These are phyloP conservation scores for Elaphurus davidianus DNA, from an alignment of 2,113 vertebrate species.

Conservation along the genomic window DNA sequence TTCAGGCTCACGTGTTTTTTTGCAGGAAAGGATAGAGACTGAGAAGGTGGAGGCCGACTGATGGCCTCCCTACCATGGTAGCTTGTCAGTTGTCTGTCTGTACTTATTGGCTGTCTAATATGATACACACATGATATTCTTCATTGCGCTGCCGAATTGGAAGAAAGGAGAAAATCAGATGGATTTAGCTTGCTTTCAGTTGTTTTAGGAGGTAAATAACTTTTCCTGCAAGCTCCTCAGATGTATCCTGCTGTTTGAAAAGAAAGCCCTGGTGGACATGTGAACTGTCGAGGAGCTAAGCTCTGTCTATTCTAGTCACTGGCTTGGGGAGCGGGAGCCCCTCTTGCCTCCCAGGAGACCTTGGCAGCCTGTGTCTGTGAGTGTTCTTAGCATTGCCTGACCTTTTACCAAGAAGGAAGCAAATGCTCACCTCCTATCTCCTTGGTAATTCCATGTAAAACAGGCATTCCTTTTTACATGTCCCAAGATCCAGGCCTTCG, in stretches of 20 bases:
- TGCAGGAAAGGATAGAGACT: not conserved
- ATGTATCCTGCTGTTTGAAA: not conserved
- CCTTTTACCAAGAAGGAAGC: not conserved
- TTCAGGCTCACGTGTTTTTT: not conserved
- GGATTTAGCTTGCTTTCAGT: not conserved
- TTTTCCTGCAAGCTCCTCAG: not conserved
- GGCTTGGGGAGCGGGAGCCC: not conserved
- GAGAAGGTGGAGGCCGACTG: not conserved
- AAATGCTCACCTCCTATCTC: constrained; percentile 30
- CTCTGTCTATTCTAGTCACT: not conserved
- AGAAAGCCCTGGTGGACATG: not conserved
- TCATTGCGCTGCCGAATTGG: not conserved
- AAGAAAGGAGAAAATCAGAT: not conserved
- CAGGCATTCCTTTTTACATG: constrained; percentile 41
- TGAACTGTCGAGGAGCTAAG: not conserved
- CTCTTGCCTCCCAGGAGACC: not conserved
- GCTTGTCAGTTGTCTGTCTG: not conserved
- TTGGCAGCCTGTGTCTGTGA: not conserved
- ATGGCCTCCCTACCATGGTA: not conserved
- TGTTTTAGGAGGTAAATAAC: not conserved
- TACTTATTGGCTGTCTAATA: not conserved
- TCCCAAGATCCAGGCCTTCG: not conserved
- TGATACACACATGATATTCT: not conserved
- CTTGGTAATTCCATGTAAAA: not conserved
- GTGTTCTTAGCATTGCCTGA: not conserved